A percentile compares a stretch with the other conserved stretches of the same genome.
phyloP scores from a whole-genome alignment of 2,888 invertebrate species.

The Leptopilina syphax region DNA sequence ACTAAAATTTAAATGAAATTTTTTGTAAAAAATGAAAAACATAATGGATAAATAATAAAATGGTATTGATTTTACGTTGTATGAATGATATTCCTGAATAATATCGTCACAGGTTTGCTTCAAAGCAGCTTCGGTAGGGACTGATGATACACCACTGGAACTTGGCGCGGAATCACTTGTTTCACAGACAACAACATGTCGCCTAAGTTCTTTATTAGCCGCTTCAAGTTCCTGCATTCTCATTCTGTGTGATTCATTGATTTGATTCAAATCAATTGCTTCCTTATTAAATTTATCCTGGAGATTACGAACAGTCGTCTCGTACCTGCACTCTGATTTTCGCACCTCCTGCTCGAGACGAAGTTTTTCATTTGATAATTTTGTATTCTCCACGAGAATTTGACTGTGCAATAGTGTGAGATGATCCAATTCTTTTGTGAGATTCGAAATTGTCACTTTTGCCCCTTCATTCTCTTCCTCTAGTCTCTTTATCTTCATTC shows the following conservation, averaged over 20 bases:
- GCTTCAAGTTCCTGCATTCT: conserved; percentile 76
- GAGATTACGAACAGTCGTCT: conserved; percentile 65
- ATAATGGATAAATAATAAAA: not conserved
- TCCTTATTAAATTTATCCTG: conserved; percentile 73
- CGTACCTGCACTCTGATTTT: conserved; percentile 73
- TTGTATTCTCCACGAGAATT: conserved; percentile 85
- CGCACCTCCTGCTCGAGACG: conserved; percentile 82
- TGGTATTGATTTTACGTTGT: conserved; percentile 64
- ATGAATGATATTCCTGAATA: conserved; percentile 70
- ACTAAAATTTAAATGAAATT: no score
- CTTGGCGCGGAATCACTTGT: conserved; percentile 75
- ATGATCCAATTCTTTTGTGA: conserved; percentile 85
- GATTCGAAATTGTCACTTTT: conserved; percentile 79
- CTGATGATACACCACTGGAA: conserved; percentile 74
- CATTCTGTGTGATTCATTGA: conserved; percentile 76
- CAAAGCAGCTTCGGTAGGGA: conserved; percentile 65
- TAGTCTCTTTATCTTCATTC: conserved; percentile 67
- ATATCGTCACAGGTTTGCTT: conserved; percentile 71
- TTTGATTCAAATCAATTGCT: conserved; percentile 77
- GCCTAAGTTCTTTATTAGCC: conserved; percentile 73
- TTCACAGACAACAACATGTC: conserved; percentile 72
- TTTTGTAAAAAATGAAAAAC: not conserved
- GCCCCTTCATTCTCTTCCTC: conserved; percentile 72
- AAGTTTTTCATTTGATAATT: conserved; percentile 84
- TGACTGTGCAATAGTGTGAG: conserved; percentile 86